Conservation (phyloP, 2,888 invertebrate genomes). For the Ophion ellenae region DNA sequence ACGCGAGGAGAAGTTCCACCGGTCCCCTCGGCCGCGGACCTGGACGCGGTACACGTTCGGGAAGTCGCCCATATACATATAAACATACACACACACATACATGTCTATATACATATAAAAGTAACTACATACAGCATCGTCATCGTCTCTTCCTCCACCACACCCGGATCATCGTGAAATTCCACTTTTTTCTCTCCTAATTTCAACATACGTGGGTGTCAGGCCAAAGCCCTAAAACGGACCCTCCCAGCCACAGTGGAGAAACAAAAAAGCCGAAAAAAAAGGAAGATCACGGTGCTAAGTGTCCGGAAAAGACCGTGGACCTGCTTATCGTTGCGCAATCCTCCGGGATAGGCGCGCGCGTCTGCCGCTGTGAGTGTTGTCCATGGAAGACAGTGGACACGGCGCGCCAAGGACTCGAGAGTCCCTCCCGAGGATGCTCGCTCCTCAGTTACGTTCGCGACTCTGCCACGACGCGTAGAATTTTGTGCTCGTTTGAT, state of each 20-base stretch:
- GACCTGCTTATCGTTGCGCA: constrained; percentile 50
- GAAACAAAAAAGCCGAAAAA: constrained; percentile 2
- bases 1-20: constrained; percentile 47
- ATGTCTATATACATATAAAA: background rate
- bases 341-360: constrained; percentile 35
- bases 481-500: background rate
- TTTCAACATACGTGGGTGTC: constrained; percentile 37
- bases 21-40: constrained; percentile 26
- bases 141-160: constrained; percentile 12
- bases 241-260: background rate
- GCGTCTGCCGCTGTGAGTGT: constrained; percentile 30
- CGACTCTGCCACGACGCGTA: background rate
- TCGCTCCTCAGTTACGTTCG: constrained; percentile 42
- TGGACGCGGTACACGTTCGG: constrained; percentile 25
- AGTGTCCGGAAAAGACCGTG: constrained; percentile 34
- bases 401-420: constrained; percentile 20
- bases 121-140: constrained; percentile 29
- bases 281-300: constrained; percentile 38
- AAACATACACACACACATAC: background rate
- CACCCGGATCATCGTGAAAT: constrained; percentile 26
- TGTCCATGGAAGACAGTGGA: background rate
- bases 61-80: constrained; percentile 20
- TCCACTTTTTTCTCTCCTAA: constrained; percentile 22
- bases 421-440: constrained; percentile 22
- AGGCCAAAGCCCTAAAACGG: constrained; percentile 32